Evolutionary conservation across 2,888 invertebrate species (phyloP).

Genomic region (Trissolcus japonicus): DNA sequence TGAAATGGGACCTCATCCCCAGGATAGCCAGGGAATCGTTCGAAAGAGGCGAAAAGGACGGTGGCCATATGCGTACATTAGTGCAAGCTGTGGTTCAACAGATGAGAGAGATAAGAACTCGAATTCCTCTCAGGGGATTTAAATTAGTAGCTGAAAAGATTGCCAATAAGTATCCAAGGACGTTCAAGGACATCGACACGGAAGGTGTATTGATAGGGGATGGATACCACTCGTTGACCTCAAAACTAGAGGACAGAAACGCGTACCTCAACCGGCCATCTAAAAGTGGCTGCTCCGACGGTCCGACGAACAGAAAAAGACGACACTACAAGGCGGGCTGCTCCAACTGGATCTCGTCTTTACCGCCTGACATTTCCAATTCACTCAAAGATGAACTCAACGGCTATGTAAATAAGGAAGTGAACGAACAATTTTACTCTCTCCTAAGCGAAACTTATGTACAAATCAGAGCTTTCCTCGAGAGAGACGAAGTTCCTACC

Average conservation of each 20-base stretch:
- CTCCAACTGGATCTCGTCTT: slow-evolving; percentile 16
- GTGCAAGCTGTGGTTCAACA: slow-evolving; percentile 31
- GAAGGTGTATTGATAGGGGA: slow-evolving; percentile 42
- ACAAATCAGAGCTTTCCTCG: slow-evolving; percentile 24
- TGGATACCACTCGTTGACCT: slow-evolving; percentile 23
- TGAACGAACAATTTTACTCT: slow-evolving; percentile 17
- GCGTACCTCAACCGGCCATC: slow-evolving; percentile 24
- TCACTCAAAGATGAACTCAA: slow-evolving; percentile 24
- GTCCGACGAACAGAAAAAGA: slow-evolving; percentile 16
- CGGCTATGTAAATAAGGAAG: slow-evolving; percentile 14
- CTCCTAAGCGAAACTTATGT: slow-evolving; percentile 22
- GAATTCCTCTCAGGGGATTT: slow-evolving; percentile 32
- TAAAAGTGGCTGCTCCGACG: slow-evolving; percentile 31
- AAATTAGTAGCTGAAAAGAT: slow-evolving; percentile 29
- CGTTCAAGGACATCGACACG: slow-evolving; percentile 39
- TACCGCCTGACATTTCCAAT: not conserved
- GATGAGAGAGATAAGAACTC: slow-evolving; percentile 32
- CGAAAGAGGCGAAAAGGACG: slow-evolving; percentile 29
- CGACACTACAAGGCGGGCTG: slow-evolving; percentile 20
- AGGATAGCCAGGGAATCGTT: slow-evolving; percentile 18
- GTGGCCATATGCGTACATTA: slow-evolving; percentile 8
- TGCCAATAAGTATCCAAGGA: slow-evolving; percentile 22
- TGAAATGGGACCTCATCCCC: slow-evolving; percentile 21
- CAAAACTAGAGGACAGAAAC: slow-evolving; percentile 32
- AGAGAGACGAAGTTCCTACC: slow-evolving; percentile 20